Conservation (phyloP, 2,113 vertebrate genomes). For the Ptychochromis oligacanthus region DNA sequence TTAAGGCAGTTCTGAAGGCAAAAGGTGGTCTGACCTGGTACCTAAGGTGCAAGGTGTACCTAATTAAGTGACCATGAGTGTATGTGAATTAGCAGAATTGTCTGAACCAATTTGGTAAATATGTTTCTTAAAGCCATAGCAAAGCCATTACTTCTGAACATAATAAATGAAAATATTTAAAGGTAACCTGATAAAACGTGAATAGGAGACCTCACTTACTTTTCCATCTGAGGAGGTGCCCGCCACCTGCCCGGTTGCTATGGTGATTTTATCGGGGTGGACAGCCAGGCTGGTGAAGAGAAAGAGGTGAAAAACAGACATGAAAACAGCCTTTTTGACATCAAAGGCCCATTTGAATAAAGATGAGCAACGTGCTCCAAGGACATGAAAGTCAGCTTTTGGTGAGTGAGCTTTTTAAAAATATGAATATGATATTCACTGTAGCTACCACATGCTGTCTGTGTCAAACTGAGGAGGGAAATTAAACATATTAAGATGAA, state of each 20-base stretch:
- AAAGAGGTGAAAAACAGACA: constrained; percentile 36
- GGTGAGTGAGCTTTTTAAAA: constrained; percentile 14
- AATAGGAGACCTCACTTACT: constrained; percentile 79
- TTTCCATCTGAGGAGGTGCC: constrained; percentile 97
- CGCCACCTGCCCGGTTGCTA: constrained; percentile 97
- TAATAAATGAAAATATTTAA: neutral
- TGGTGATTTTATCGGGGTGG: constrained; percentile 98
- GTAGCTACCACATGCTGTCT: neutral
- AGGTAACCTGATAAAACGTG: neutral
- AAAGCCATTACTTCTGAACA: neutral
- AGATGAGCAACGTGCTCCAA: constrained; percentile 37
- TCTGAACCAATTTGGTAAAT: neutral
- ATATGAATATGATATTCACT: constrained; percentile 13
- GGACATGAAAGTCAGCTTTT: constrained; percentile 45
- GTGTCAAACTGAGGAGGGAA: constrained; percentile 8
- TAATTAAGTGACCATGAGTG: neutral
- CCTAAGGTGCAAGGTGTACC: too few species aligned
- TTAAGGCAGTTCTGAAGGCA: too few species aligned
- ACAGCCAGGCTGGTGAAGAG: constrained; percentile 88
- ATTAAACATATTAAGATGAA: constrained; percentile 26
- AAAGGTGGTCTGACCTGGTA: too few species aligned
- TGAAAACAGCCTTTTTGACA: constrained; percentile 51
- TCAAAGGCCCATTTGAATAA: constrained; percentile 50
- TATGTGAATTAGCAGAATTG: neutral
- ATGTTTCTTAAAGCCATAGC: neutral